These are phyloP conservation scores for Sander vitreus DNA, from an alignment of 2,113 vertebrate genomes.

Conservation along the genomic window DNA sequence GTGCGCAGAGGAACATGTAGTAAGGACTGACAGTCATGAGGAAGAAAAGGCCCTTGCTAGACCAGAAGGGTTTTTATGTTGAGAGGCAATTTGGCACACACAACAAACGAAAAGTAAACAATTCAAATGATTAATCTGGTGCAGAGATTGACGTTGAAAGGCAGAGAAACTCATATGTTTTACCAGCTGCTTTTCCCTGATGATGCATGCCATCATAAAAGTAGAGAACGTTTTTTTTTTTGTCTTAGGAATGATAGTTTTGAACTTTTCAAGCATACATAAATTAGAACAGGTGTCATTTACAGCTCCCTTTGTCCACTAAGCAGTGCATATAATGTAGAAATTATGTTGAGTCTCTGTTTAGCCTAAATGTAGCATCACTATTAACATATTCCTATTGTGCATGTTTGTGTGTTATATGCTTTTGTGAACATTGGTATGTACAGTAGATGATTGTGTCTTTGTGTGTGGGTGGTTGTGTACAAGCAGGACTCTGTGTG, in stretches of 20 bases:
- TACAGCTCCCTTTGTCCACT: background rate
- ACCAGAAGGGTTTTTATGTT: background rate
- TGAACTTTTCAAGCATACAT: background rate
- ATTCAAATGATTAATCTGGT: background rate
- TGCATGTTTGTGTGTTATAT: slow-evolving; percentile 19
- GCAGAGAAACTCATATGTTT: background rate
- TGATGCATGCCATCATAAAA: background rate
- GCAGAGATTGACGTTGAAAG: background rate
- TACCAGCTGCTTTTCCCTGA: background rate
- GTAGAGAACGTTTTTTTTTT: background rate
- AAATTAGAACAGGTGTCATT: background rate
- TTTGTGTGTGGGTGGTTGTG: slow-evolving; percentile 36
- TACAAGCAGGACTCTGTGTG: slow-evolving; percentile 53
- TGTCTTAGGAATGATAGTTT: background rate
- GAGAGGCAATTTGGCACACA: background rate
- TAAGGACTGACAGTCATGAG: background rate
- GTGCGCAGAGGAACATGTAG: background rate
- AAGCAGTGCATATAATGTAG: background rate
- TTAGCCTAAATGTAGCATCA: slow-evolving; percentile 4
- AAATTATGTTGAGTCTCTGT: slow-evolving; percentile 24
- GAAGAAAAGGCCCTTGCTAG: background rate
- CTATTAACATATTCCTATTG: slow-evolving; percentile 10
- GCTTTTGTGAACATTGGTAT: slow-evolving; percentile 29
- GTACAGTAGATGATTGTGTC: slow-evolving; percentile 29
- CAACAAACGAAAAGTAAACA: background rate